These are phyloP conservation scores for Aepyceros melampus DNA, from an alignment of 2,113 vertebrate species.

Conservation along the genomic window DNA sequence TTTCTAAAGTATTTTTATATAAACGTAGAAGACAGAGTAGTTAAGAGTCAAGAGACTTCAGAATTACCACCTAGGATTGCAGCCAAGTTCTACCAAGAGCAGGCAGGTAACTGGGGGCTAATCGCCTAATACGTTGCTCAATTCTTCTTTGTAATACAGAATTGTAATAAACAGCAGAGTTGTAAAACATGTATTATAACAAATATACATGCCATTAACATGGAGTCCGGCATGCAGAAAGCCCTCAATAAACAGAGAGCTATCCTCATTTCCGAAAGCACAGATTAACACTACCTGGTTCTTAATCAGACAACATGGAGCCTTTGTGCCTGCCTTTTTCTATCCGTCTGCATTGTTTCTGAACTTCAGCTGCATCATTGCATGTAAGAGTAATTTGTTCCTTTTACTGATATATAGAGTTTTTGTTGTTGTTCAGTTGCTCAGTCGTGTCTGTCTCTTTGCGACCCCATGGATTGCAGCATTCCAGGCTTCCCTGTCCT, in stretches of 20 bases:
- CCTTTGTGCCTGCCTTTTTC: not conserved
- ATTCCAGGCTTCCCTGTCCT: not conserved
- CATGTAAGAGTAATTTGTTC: not conserved
- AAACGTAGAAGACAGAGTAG: not conserved
- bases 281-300: not conserved
- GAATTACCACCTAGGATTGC: not conserved
- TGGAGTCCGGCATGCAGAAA: not conserved
- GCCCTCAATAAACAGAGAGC: not conserved
- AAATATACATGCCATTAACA: not conserved
- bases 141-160: not conserved
- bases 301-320: not conserved
- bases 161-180: not conserved
- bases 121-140: not conserved
- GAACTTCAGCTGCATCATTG: not conserved
- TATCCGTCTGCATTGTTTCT: not conserved
- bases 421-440: not conserved
- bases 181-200: not conserved
- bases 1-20: not conserved
- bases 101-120: not conserved
- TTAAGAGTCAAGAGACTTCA: not conserved
- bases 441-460: not conserved
- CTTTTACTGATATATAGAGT: not conserved
- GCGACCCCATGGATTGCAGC: not conserved
- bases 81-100: not conserved
- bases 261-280: not conserved